A percentile compares a stretch with the other conserved stretches of the same genome.
These are phyloP conservation scores for Odocoileus hemionus DNA, from an alignment of 2,113 vertebrate genomes.

Conservation along the genomic window DNA sequence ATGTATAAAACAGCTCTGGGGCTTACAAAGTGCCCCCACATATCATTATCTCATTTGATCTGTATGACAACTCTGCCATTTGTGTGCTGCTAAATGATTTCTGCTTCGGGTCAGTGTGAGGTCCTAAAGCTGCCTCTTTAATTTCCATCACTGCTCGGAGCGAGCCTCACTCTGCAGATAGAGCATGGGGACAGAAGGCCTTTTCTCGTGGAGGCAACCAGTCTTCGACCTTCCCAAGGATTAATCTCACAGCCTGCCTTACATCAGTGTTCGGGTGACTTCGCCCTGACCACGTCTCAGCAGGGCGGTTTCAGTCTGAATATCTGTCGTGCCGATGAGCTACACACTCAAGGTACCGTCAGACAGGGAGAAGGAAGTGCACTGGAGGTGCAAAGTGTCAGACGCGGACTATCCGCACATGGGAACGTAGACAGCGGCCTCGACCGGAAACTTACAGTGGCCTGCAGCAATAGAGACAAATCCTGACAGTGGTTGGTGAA, in stretches of 20 bases:
- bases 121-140: conserved; percentile 47
- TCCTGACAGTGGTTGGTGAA: neutral
- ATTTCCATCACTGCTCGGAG: conserved; percentile 40
- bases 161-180: conserved; percentile 9
- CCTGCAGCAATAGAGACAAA: neutral
- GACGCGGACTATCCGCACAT: neutral
- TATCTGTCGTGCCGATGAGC: neutral
- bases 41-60: conserved; percentile 54
- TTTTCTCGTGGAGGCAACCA: conserved; percentile 18
- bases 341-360: neutral
- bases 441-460: neutral
- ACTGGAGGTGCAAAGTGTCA: neutral
- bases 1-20: neutral
- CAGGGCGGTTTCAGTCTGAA: neutral
- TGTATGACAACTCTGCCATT: neutral
- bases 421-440: neutral
- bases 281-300: neutral
- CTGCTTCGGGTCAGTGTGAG: neutral
- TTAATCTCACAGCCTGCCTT: conserved; percentile 45
- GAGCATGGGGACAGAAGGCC: neutral
- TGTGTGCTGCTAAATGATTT: conserved; percentile 47
- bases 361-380: neutral
- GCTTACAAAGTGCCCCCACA: conserved; percentile 6
- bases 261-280: conserved; percentile 28
- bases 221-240: conserved; percentile 15